Percentiles rank a stretch among this genome's conserved stretches.
phyloP scores from a whole-genome alignment of 2,797 vertebrate genomes.

The Percopsis omiscomaycus region DNA sequence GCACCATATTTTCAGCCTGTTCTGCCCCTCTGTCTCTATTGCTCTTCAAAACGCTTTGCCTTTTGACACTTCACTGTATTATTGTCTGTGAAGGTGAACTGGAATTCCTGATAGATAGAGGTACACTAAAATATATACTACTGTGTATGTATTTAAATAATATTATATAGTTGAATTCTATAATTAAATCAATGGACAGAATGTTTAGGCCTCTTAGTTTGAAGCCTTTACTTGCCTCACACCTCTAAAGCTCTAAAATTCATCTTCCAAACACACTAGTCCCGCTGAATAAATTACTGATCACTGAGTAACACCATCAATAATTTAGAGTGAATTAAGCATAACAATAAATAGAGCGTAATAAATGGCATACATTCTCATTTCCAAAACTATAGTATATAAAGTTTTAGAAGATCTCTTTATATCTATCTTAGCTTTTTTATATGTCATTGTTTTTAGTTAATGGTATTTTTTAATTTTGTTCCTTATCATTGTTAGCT shows the following conservation, averaged over 20 bases:
- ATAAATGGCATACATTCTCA: slow-evolving; percentile 21
- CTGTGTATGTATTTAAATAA: too few species aligned
- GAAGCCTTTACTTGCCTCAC: neutral
- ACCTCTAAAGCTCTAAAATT: slow-evolving; percentile 3
- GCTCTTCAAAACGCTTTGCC: too few species aligned
- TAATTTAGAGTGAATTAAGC: slow-evolving; percentile 55
- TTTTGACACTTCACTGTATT: too few species aligned
- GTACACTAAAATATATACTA: too few species aligned
- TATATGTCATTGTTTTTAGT: slow-evolving; percentile 1
- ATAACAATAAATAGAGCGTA: slow-evolving; percentile 51
- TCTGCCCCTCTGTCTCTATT: too few species aligned
- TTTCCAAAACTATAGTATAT: slow-evolving; percentile 1
- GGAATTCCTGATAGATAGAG: too few species aligned
- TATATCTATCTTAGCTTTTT: neutral
- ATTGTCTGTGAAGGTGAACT: too few species aligned
- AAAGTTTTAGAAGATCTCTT: neutral
- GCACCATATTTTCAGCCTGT: too few species aligned
- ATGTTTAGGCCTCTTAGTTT: slow-evolving; percentile 1
- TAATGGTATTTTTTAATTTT: slow-evolving; percentile 19
- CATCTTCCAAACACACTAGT: neutral
- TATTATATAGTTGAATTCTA: too few species aligned
- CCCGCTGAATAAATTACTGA: slow-evolving; percentile 51
- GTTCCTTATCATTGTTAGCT: slow-evolving; percentile 9
- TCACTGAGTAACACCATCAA: slow-evolving; percentile 50
- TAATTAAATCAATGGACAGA: too few species aligned